Conservation (phyloP, 2,797 vertebrate species). For the Sparus aurata region DNA sequence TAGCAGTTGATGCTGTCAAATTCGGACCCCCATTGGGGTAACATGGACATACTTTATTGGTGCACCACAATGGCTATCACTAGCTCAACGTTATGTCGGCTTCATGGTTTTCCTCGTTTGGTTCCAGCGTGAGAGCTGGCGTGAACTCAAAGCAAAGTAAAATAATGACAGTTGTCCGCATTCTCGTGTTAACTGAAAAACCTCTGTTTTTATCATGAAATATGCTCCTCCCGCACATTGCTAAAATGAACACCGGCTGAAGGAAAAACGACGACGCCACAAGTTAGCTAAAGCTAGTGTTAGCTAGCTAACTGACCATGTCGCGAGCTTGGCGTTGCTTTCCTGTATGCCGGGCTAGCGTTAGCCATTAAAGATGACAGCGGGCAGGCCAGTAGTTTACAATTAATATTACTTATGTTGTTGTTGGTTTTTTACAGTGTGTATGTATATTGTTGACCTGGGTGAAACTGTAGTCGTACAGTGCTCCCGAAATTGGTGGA, state of each 20-base stretch:
- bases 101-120: slow-evolving; percentile 13
- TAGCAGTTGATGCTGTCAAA: not conserved
- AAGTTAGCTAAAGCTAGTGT: slow-evolving; percentile 72
- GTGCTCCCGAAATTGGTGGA: not conserved
- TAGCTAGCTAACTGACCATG: slow-evolving; percentile 49
- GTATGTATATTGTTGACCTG: not conserved
- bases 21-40: not conserved
- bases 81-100: slow-evolving; percentile 12
- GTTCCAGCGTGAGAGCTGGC: not conserved
- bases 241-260: slow-evolving; percentile 15
- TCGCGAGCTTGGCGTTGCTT: slow-evolving; percentile 34
- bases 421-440: not conserved
- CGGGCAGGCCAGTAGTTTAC: slow-evolving; percentile 36
- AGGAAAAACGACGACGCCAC: slow-evolving; percentile 83
- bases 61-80: slow-evolving; percentile 33
- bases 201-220: not conserved
- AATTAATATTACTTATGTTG: not conserved
- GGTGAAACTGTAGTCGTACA: rapidly evolving
- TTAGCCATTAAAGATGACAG: slow-evolving; percentile 56
- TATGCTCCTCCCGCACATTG: not conserved
- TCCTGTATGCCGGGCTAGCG: slow-evolving; percentile 35
- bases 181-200: not conserved
- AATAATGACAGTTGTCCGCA: not conserved
- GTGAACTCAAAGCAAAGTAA: not conserved
- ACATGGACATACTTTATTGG: slow-evolving; percentile 1